Base-by-base conservation (phyloP, 1,140 invertebrate species). In the Drosophila azteca region DNA sequence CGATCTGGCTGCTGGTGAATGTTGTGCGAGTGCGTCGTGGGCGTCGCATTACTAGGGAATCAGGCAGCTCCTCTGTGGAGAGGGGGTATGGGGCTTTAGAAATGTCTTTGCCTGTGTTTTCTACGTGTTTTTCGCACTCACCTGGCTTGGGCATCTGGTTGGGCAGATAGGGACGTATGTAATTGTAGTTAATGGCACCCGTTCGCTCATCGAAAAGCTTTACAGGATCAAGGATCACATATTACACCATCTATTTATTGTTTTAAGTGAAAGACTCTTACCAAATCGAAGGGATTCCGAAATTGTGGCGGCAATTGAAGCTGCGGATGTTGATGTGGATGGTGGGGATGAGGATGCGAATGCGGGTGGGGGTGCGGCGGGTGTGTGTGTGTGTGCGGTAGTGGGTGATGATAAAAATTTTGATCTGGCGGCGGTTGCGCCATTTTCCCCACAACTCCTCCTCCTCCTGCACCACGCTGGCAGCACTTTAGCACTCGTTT, bases 1-100 rank as follows among this genome's bases (percentile, higher is more conserved):
- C 94, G 17, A 98, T 92, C 90, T 98, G 97, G 0, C 93, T 92
- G 60, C 95, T 96, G 0, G 96, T 96, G 90, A 97, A 98, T 0
- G 96, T 96, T 1, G 96, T 98, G 24, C 95, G 92, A 2, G 94
- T 93, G 61, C 89, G 84, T 2, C 89, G 88, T 6, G 89, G 89
- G 31, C 89, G 61, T 41, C 88, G 79, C 88, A 90, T 90, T 13
- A 90, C 88, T 50, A 90, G 62, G 24, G 88, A 79, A 41, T 90
- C 83, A 11, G 83, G 83, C 20, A 88, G 51, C 57, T 90, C 88
- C 72, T 90, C 89, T 83, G 57, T 6, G 2, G 20, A 5, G 39
- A 43, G 24, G 45, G 13, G 29, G n/a, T 24, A 0, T n/a, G 15
- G 15, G 15, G 11, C 9, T 7, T 20, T 44, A 24, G 11, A 11